Evolutionary conservation across 2,888 invertebrate species (phyloP).

Genomic region (Heteromyza rotundicornis): DNA sequence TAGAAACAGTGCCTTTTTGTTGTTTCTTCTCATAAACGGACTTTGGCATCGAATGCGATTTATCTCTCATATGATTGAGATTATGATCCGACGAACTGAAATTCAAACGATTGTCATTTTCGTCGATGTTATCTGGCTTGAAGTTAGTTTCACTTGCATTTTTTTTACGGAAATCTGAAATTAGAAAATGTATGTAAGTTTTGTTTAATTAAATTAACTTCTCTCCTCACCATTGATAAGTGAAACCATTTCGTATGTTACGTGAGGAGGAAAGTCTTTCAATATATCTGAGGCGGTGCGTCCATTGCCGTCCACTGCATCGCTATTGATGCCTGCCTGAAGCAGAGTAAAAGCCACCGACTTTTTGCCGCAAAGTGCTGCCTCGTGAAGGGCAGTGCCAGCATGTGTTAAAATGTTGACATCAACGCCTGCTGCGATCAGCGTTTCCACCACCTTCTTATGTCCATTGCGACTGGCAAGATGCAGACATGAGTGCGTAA

Average conservation of each 20-base stretch:
- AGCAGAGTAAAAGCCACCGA: constrained; percentile 83
- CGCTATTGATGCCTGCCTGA: constrained; percentile 79
- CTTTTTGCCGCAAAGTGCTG: constrained; percentile 88
- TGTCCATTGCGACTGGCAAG: constrained; percentile 91
- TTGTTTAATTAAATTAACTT: constrained; percentile 45
- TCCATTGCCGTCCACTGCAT: constrained; percentile 77
- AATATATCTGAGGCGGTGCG: constrained; percentile 87
- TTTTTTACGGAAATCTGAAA: constrained; percentile 33
- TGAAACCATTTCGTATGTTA: constrained; percentile 82
- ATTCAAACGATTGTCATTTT: too few species aligned
- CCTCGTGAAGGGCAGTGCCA: constrained; percentile 92
- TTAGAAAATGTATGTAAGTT: constrained; percentile 13
- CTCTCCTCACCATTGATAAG: constrained; percentile 71
- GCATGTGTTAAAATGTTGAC: constrained; percentile 84
- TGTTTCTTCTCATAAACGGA: constrained; percentile 40
- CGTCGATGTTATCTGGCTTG: too few species aligned
- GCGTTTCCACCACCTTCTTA: constrained; percentile 80
- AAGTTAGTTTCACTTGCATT: constrained; percentile 19
- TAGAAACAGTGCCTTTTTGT: constrained; percentile 24
- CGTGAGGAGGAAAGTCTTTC: constrained; percentile 83
- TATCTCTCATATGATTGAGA: constrained; percentile 27
- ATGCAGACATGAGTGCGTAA: constrained; percentile 85
- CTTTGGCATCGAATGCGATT: constrained; percentile 39
- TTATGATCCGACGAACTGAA: not conserved
- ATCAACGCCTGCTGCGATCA: constrained; percentile 85